A percentile compares a stretch with the other conserved stretches of the same genome.
phyloP scores from a whole-genome alignment of 2,888 invertebrate genomes.

The Caenorhabditis wallacei region DNA sequence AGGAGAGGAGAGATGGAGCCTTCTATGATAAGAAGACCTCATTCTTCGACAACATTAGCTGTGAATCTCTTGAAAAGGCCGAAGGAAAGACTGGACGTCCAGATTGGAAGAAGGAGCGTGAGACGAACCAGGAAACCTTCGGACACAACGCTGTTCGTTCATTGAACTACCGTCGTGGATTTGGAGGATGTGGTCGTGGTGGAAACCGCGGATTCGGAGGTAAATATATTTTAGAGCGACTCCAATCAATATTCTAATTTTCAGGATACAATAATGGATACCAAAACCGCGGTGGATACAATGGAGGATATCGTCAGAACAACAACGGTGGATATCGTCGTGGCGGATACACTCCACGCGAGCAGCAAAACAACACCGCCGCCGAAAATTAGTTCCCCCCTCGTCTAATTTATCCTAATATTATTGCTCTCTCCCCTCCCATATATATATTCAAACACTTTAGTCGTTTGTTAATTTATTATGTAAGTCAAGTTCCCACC shows the following conservation, averaged over 20 bases:
- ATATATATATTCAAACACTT: neutral
- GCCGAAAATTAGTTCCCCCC: constrained; percentile 49
- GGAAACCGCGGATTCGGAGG: constrained; percentile 69
- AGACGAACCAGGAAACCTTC: constrained; percentile 83
- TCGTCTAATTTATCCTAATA: constrained; percentile 5
- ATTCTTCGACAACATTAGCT: constrained; percentile 99
- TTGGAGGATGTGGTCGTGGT: constrained; percentile 70
- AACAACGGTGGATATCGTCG: constrained; percentile 53
- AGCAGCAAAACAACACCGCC: constrained; percentile 38
- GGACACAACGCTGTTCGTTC: constrained; percentile 81
- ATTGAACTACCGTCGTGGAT: constrained; percentile 75
- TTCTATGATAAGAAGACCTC: constrained; percentile 97
- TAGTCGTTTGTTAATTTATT: constrained; percentile 66
- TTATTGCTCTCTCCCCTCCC: constrained; percentile 7
- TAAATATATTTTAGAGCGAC: constrained; percentile 1
- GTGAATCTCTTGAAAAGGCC: constrained; percentile 88
- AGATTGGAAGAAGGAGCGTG: constrained; percentile 82
- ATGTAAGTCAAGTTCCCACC: constrained; percentile 51
- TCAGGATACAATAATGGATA: constrained; percentile 65
- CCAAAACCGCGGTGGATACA: constrained; percentile 59
- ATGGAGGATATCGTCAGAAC: constrained; percentile 63
- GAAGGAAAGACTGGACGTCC: constrained; percentile 81
- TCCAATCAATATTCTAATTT: neutral
- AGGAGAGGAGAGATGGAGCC: constrained; percentile 83
- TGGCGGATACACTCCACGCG: constrained; percentile 49